phyloP scores from a whole-genome alignment of 2,888 invertebrate genomes.

The Byasa hedistus region DNA sequence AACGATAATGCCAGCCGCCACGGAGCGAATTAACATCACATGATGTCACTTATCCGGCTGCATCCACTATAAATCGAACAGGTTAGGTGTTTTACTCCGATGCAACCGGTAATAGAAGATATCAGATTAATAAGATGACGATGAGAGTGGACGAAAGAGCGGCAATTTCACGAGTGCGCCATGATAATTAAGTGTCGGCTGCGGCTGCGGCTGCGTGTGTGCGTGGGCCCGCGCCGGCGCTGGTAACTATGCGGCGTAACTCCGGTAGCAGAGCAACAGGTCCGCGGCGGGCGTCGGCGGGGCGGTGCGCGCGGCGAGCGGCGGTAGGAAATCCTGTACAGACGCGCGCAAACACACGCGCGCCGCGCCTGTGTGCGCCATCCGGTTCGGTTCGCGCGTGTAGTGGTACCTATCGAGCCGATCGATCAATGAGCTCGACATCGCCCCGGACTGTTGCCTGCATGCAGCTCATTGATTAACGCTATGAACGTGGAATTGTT shows the following conservation, averaged over 20 bases:
- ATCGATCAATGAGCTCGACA: conserved; percentile 80
- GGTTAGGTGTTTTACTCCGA: conserved; percentile 61
- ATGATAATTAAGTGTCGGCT: conserved; percentile 70
- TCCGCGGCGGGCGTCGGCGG: conserved; percentile 51
- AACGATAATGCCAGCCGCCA: conserved; percentile 52
- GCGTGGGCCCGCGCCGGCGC: conserved; percentile 51
- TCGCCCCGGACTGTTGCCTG: conserved; percentile 70
- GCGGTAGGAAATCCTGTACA: conserved; percentile 77
- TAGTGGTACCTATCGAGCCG: conserved; percentile 66
- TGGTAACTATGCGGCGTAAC: conserved; percentile 80
- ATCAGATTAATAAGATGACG: conserved; percentile 71
- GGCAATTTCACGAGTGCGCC: conserved; percentile 71
- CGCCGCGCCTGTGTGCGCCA: conserved; percentile 60
- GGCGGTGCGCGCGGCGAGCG: conserved; percentile 50
- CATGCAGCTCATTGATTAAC: conserved; percentile 80
- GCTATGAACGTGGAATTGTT: conserved; percentile 79
- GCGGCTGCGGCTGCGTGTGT: conserved; percentile 52
- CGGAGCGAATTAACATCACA: conserved; percentile 66
- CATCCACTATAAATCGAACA: conserved; percentile 66
- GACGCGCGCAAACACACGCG: conserved; percentile 60
- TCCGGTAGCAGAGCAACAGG: conserved; percentile 79
- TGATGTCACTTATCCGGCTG: conserved; percentile 73
- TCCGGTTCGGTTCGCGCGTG: conserved; percentile 70
- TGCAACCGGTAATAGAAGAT: conserved; percentile 70
- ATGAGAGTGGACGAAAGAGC: conserved; percentile 66